Percentiles rank a stretch among this genome's conserved stretches.
Evolutionary conservation across 1,140 invertebrate genomes (phyloP).

Genomic region (Octopus bimaculoides): DNA sequence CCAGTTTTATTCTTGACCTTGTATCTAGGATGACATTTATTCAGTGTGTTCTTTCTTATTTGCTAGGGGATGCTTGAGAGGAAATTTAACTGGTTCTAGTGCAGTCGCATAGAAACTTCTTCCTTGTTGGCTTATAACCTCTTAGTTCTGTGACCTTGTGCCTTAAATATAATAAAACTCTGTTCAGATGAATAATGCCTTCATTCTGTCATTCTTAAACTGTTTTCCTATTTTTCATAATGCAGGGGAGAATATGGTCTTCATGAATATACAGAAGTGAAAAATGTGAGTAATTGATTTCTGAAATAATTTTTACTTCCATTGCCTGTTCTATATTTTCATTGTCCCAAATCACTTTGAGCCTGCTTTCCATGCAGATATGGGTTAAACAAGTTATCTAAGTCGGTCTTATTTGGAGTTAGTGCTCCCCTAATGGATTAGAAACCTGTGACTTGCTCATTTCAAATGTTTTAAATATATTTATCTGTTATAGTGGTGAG

Average conservation of each 20-base stretch:
- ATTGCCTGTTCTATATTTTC: no score
- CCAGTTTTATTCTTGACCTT: no score
- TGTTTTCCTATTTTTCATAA: background rate
- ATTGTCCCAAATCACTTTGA: no score
- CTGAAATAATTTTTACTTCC: no score
- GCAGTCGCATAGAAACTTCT: background rate
- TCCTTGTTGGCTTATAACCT: background rate
- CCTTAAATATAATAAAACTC: background rate
- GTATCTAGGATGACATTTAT: no score
- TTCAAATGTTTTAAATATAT: no score
- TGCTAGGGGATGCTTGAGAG: background rate
- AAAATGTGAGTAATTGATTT: conserved; percentile 18
- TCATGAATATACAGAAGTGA: conserved; percentile 19
- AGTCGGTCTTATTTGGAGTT: no score
- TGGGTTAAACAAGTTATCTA: no score
- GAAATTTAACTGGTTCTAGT: background rate
- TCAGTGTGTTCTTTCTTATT: background rate
- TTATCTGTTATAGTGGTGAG: no score
- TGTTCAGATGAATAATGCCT: background rate
- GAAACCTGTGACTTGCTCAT: no score
- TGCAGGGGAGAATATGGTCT: conserved; percentile 24
- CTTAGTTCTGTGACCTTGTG: background rate
- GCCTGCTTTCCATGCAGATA: no score
- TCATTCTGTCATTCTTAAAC: background rate
- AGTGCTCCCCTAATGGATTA: no score